Evolutionary conservation across 1,140 invertebrate genomes (phyloP).

Genomic region (Agraylea sexmaculata): DNA sequence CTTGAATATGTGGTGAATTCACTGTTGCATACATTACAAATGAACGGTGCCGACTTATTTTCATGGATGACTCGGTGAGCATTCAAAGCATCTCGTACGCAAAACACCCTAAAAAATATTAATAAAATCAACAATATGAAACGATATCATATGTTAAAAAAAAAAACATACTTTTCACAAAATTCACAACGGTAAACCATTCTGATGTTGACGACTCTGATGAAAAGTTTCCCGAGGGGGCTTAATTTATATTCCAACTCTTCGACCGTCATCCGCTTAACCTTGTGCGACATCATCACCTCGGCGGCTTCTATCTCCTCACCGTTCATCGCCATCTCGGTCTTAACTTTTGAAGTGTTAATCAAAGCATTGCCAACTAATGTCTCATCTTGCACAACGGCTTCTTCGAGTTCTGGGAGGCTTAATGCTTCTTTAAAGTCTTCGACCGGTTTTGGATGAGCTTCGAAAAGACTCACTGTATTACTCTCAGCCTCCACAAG

Average conservation of each 20-base stretch:
- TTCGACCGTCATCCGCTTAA: conserved; percentile 3
- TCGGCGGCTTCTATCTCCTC: background rate
- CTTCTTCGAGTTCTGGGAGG: no score
- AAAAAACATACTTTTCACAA: conserved; percentile 34
- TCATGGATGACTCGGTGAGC: conserved; percentile 31
- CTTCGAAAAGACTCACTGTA: no score
- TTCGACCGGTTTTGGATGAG: no score
- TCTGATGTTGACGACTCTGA: conserved; percentile 30
- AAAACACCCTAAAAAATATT: conserved; percentile 31
- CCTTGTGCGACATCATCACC: conserved; percentile 4
- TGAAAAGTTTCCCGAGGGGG: conserved; percentile 23
- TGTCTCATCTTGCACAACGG: background rate
- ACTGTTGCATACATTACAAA: conserved; percentile 39
- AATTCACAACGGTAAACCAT: conserved; percentile 40
- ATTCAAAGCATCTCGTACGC: conserved; percentile 33
- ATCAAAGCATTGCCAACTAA: background rate
- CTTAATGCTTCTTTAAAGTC: no score
- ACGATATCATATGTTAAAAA: conserved; percentile 2
- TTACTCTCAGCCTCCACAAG: no score
- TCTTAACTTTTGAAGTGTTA: no score
- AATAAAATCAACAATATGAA: conserved; percentile 4
- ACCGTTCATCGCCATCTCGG: background rate
- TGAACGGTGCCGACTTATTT: conserved; percentile 34
- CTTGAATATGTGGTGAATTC: conserved; percentile 40
- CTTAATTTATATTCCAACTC: no score